Evolutionary conservation across 2,888 invertebrate species (phyloP), one percentile per base, ranked within the genome.

Genomic region (Mechanitis mazaeus): DNA sequence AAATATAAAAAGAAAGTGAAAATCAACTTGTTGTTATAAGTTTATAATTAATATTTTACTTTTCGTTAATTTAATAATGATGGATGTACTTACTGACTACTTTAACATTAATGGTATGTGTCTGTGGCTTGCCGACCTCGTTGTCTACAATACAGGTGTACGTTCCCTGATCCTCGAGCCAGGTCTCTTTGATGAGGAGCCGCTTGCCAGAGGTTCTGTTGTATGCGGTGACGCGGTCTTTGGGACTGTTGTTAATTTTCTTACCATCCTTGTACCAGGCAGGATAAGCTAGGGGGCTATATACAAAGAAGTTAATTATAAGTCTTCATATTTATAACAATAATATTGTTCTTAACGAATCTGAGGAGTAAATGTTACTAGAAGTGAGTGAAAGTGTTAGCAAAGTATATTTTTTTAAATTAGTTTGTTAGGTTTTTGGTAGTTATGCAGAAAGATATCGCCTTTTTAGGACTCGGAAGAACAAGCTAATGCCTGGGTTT

Each of bases 191-290:
- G 76, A 88, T 84, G 64, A 85, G 73, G 35, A 88, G 80, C 1
- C 87, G 68, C 61, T 83, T 84, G 50, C 88, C 85, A 1, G 75
- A 78, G 54, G 83, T 85, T 60, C 81, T 77, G 77, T 87, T 88
- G 78, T 86, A 73, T 1, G 81, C 69, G 6, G 87, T 87, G 20
- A 88, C 74, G 3, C 88, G 78, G 64, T 80, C 79, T 1, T 68
- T 63, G 0, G 78, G 75, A 3, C 70, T 63, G 45, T 78, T 78
- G 73, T 84, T 82, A 5, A 77, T 74, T 59, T 78, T 69, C 53
- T 76, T 77, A 0, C 79, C 82, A 55, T 85, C 82, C 67, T 85
- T 85, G 76, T 67, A 84, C 84, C 85, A 88, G 66, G 79, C 78
- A 0, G 84, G 83, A 60, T 75, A 74, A 1, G 81, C 83, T 31